Evolutionary conservation across 2,113 vertebrate species (phyloP), one percentile per base, ranked within the genome.

Genomic region (Desmodus rotundus): DNA sequence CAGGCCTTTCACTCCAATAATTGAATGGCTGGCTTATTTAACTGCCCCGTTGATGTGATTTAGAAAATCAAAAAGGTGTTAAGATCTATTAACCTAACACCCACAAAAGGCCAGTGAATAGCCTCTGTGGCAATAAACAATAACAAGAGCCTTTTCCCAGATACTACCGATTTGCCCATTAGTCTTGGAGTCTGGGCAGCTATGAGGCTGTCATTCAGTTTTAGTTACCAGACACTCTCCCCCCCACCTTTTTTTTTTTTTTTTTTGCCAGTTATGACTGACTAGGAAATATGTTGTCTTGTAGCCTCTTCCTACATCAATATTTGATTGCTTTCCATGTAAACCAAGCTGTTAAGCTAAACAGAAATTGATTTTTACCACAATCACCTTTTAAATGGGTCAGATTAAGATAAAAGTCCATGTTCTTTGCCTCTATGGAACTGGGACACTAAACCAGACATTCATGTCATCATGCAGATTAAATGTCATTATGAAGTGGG

Each of bases 351-450:
- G 98, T 98, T 98, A 98, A 96, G 93, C 97, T 98, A 98, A 98
- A 98, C 98, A 98, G 86, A 97, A 98, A 97, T 98, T 98, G 98
- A 98, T 93, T 97, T 96, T 97, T 89, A 96, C 96, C 96, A 97
- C 97, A 98, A 98, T 98, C 97, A 98, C 98, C 97, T 98, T 98
- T 98, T 98, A 97, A 98, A 98, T 97, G 98, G 98, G 98, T 98
- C 98, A 98, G 98, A 98, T 98, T 98, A 98, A 98, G 98, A 98
- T 97, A 98, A 98, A 98, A 98, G 97, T 97, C 97, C 97, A 97
- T 91, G 92, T 65, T 97, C 97, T 97, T 95, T 96, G 88, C 43
- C 56, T 98, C 94, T 97, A 95, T 96, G 87, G 93, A 97, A 97
- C 95, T 89, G 88, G 97, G 97, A 97, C 96, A 96, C 98, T 97